Percentiles rank a stretch among this genome's conserved stretches.
Evolutionary conservation across 2,888 invertebrate genomes (phyloP).

Genomic region (Neoitamus cyanurus): DNA sequence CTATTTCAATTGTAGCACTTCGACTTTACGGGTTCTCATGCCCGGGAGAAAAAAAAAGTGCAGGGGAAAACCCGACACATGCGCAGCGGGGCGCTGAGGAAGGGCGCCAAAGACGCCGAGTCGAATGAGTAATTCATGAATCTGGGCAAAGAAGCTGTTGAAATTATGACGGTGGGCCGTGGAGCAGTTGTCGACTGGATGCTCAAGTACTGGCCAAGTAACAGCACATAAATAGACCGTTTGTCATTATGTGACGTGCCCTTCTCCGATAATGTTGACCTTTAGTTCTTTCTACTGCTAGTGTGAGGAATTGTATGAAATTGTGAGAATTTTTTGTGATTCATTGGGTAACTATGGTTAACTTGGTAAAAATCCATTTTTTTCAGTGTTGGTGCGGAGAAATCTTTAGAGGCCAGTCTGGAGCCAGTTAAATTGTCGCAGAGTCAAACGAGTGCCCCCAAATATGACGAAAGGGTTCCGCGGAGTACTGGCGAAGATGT

Average conservation of each 20-base stretch:
- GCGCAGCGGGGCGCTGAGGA: neutral
- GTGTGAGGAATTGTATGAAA: neutral
- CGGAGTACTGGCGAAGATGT: neutral
- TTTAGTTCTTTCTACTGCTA: neutral
- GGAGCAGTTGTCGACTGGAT: constrained; percentile 12
- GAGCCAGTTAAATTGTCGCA: constrained; percentile 54
- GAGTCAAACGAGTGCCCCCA: neutral
- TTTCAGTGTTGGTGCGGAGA: constrained; percentile 61
- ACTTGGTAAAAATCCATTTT: constrained; percentile 56
- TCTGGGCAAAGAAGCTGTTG: constrained; percentile 31
- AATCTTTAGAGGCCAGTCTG: constrained; percentile 55
- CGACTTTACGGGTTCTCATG: too few relatives aligned
- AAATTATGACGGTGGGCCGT: constrained; percentile 30
- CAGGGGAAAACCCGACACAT: neutral
- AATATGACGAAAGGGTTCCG: constrained; percentile 18
- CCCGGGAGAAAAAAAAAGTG: neutral
- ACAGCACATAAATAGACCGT: neutral
- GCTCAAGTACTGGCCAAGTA: constrained; percentile 13
- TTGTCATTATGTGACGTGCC: constrained; percentile 24
- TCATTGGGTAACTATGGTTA: neutral
- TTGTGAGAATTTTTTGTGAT: neutral
- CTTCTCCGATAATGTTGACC: constrained; percentile 8
- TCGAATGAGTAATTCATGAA: constrained; percentile 38
- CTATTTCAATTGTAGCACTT: neutral
- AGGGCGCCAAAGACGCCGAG: constrained; percentile 20